Evolutionary conservation across 2,888 invertebrate species (phyloP).

Genomic region (Zonitis immaculata): DNA sequence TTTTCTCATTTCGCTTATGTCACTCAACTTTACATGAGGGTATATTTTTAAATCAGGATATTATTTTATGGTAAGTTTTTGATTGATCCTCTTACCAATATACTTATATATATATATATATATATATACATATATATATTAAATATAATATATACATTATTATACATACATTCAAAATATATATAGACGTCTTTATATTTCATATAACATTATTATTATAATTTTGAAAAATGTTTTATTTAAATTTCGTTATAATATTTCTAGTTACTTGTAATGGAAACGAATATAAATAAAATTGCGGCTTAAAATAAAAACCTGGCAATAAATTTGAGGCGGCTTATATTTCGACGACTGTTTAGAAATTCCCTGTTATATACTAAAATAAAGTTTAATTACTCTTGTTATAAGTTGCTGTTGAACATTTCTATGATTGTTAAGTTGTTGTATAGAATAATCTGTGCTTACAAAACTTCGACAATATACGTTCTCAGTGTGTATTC

Average conservation of each 20-base stretch:
- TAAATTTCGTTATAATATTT: background rate
- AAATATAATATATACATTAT: no score
- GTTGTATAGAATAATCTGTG: slow-evolving; percentile 6
- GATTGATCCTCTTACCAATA: background rate
- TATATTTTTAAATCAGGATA: slow-evolving; percentile 24
- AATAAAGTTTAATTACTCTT: slow-evolving; percentile 15
- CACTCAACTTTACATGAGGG: slow-evolving; percentile 29
- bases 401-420: slow-evolving; percentile 10
- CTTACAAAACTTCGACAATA: slow-evolving; percentile 12
- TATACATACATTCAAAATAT: no score
- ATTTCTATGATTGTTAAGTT: slow-evolving; percentile 12
- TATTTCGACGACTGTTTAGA: slow-evolving; percentile 1
- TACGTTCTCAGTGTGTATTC: slow-evolving; percentile 2
- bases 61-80: background rate
- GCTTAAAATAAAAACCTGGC: background rate
- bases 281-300: background rate
- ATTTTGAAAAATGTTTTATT: no score
- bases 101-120: no score
- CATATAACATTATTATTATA: no score
- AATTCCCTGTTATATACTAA: slow-evolving; percentile 2
- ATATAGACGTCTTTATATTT: no score
- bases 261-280: background rate
- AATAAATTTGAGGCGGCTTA: background rate
- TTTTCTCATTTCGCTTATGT: slow-evolving; percentile 38
- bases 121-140: no score